Evolutionary conservation across 2,888 invertebrate genomes (phyloP).

Genomic region (Sinohyriopsis cumingii): DNA sequence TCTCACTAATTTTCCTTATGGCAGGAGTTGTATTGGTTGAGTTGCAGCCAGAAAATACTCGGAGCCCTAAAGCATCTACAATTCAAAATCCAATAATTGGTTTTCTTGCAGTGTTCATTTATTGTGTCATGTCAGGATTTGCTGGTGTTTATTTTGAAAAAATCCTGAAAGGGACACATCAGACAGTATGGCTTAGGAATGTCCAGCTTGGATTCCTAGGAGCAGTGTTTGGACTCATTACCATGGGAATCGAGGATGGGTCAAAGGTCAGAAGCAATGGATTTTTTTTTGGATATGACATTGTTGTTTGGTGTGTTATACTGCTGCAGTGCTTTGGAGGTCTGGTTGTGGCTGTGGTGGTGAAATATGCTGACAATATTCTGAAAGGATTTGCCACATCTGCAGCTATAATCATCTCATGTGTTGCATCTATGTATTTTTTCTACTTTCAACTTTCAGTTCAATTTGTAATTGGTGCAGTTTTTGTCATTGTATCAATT

Average conservation of each 20-base stretch:
- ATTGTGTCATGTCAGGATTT: constrained; percentile 93
- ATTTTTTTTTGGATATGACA: constrained; percentile 79
- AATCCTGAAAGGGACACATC: constrained; percentile 87
- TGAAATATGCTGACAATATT: constrained; percentile 99
- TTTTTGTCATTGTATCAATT: constrained; percentile 92
- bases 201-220: constrained; percentile 95
- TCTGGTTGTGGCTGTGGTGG: constrained; percentile 96
- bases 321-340: constrained; percentile 93
- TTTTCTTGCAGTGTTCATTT: constrained; percentile 63
- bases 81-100: constrained; percentile 62
- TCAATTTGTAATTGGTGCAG: constrained; percentile 89
- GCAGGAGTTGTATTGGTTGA: constrained; percentile 73
- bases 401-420: constrained; percentile 95
- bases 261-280: constrained; percentile 75
- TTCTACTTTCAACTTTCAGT: constrained; percentile 90
- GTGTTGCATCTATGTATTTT: constrained; percentile 92
- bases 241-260: constrained; percentile 77
- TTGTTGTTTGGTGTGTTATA: constrained; percentile 83
- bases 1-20: constrained; percentile 71
- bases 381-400: constrained; percentile 95
- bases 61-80: constrained; percentile 9
- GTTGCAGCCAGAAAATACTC: constrained; percentile 59
- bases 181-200: constrained; percentile 94
- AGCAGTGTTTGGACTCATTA: constrained; percentile 88
- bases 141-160: constrained; percentile 99